Percentiles rank a stretch among this genome's conserved stretches.
phyloP scores from a whole-genome alignment of 2,797 vertebrate species.

The Lutjanus campechanus region DNA sequence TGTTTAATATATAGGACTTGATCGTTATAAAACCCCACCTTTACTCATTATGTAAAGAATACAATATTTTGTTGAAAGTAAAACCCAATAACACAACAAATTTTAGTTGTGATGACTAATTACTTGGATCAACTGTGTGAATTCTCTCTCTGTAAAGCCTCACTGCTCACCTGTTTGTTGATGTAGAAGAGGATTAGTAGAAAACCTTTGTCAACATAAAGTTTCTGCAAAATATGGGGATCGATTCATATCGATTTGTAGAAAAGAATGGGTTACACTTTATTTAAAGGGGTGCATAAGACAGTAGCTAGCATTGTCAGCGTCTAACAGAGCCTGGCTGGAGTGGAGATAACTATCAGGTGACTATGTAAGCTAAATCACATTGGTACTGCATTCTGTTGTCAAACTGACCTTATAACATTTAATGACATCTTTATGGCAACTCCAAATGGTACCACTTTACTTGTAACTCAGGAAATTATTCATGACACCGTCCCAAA shows the following conservation, averaged over 20 bases:
- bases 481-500: no score
- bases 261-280: not conserved
- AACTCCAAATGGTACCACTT: no score
- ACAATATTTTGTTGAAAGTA: not conserved
- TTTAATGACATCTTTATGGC: no score
- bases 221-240: not conserved
- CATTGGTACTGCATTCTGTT: no score
- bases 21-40: not conserved
- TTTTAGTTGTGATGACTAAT: not conserved
- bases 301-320: no score
- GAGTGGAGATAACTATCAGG: no score
- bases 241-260: not conserved
- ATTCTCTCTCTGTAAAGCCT: not conserved
- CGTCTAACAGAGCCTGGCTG: no score
- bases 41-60: not conserved
- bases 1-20: not conserved
- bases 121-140: not conserved
- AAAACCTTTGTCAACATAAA: not conserved
- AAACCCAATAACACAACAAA: not conserved
- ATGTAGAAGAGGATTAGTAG: not conserved
- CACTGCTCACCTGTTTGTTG: not conserved
- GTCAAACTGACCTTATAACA: no score
- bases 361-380: no score
- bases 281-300: no score
- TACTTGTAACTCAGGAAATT: no score